These are phyloP conservation scores for Montipora capitata DNA, from an alignment of 92 coral and sea anemone species.

Conservation along the genomic window DNA sequence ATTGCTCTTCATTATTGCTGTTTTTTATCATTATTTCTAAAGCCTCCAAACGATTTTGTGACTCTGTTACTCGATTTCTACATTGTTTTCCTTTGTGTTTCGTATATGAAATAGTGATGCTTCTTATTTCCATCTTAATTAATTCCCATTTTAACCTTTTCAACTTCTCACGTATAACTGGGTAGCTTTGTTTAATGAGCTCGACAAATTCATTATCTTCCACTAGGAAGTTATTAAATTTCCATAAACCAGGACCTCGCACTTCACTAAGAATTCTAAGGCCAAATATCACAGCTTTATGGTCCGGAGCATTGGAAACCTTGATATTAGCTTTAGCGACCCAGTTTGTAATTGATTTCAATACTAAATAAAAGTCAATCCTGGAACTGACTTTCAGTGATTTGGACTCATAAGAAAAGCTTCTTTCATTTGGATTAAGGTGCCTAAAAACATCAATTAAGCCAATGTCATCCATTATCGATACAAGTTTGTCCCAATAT, in stretches of 20 bases:
- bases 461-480: constrained; percentile 29
- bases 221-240: no score
- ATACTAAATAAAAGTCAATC: constrained; percentile 10
- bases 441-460: constrained; percentile 8
- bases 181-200: not conserved
- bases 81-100: constrained; percentile 9
- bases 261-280: constrained; percentile 21
- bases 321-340: constrained; percentile 4
- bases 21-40: constrained; percentile 1
- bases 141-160: constrained; percentile 1
- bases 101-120: not conserved
- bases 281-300: constrained; percentile 5
- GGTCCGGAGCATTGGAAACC: constrained; percentile 26
- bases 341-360: constrained; percentile 19
- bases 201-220: not conserved
- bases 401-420: constrained; percentile 29
- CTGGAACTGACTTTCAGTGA: constrained; percentile 25
- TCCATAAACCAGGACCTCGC: not conserved
- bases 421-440: constrained; percentile 25
- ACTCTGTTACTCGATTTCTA: constrained; percentile 15
- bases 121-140: not conserved
- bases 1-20: not conserved
- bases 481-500: not conserved
- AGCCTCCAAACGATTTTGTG: constrained; percentile 26
- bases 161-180: constrained; percentile 1